Evolutionary conservation across 2,113 vertebrate species (phyloP).

Genomic region (Grammomys dolichurus): DNA sequence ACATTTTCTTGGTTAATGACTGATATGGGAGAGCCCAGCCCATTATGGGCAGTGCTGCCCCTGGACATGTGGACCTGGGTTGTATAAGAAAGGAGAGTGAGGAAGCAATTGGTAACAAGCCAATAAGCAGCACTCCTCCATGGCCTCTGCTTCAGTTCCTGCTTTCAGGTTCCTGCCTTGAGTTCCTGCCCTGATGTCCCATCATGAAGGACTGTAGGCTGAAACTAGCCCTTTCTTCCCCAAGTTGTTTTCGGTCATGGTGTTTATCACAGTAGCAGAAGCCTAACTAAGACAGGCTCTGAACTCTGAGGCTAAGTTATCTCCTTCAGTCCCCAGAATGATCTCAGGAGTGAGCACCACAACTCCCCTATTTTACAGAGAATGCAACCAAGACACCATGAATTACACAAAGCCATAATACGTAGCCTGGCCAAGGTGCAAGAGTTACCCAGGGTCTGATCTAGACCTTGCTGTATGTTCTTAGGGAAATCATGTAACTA

Average conservation of each 20-base stretch:
- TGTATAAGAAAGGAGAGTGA: background rate
- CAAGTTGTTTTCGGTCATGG: background rate
- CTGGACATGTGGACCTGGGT: background rate
- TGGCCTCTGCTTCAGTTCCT: background rate
- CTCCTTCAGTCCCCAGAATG: background rate
- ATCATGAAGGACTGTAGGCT: background rate
- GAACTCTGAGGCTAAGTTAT: background rate
- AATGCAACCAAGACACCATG: background rate
- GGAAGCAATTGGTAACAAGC: background rate
- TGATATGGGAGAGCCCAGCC: background rate
- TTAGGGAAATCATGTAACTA: background rate
- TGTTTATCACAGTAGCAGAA: background rate
- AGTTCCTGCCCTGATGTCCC: background rate
- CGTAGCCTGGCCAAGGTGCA: no score
- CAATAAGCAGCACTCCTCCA: background rate
- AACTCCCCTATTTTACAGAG: background rate
- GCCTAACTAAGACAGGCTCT: background rate
- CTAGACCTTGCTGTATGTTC: background rate
- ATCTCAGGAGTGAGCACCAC: background rate
- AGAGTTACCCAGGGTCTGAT: background rate
- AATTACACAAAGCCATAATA: background rate
- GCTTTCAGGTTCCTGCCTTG: background rate
- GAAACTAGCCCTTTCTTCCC: background rate
- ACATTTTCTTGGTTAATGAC: background rate
- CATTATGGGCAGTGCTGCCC: background rate